Base-by-base conservation (phyloP, 1,140 invertebrate species). In the Theocolax elegans region DNA sequence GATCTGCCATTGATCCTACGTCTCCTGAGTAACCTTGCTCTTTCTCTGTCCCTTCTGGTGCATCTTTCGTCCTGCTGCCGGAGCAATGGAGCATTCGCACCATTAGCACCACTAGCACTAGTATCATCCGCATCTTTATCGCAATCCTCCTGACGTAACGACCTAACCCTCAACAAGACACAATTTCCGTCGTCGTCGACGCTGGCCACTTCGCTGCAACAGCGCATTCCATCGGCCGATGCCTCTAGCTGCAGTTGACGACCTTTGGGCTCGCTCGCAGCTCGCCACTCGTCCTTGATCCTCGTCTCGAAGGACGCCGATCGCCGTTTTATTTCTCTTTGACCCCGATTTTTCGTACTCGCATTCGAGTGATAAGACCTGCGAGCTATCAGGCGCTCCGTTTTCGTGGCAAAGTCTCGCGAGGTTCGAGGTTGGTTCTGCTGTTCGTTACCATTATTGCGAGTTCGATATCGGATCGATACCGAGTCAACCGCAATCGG, bases 11-110 rank as follows among this genome's bases (percentile, higher is more conserved):
- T 79, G 74, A 83, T 80, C 58, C 75, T 83, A 10, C 82, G 78
- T 15, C 83, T 76, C 40, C 83, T 65, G 2, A 86, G 74, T 27
- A 84, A 70, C 59, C 82, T 76, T 21, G 81, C 84, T 3, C 84
- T 73, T 59, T 85, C 81, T 4, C 82, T 71, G 66, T 86, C 83
- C n/a, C 81, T 78, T 48, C 83, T 80, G n/a, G 81, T 84, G 40
- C 72, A 80, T 63, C 77, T 78, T 35, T 82, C 81, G 23, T 81
- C 77, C 63, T 83, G 81, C 31, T 79, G 68, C 21, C 70, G 29
- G 15, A 74, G 42, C 46, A 62, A 46, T 17, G 71, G 19, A n/a
- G 8, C 44, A 60, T 38, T 60, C 3, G 15, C 40, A 60, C 40
- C 40, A 60, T n/a, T 23, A 60, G 15, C 40, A 23, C 17, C 56